phyloP scores from a whole-genome alignment of 2,113 vertebrate species.

The Menidia beryllina region DNA sequence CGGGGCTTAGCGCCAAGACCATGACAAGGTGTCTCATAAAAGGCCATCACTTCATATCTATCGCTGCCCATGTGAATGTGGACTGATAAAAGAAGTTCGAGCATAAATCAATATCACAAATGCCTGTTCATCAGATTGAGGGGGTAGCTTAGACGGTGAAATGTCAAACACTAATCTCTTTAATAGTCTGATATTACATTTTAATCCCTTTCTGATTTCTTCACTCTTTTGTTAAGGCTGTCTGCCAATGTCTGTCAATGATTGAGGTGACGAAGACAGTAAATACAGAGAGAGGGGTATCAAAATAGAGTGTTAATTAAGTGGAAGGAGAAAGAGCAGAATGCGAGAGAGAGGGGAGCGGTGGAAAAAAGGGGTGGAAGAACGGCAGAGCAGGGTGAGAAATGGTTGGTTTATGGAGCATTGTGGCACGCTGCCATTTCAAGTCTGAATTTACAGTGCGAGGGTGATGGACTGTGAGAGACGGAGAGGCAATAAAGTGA shows the following conservation, averaged over 20 bases:
- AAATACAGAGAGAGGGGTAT: conserved; percentile 50
- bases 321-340: conserved; percentile 13
- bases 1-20: conserved; percentile 43
- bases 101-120: conserved; percentile 73
- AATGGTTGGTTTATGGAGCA: conserved; percentile 59
- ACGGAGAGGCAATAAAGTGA: conserved; percentile 72
- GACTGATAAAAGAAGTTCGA: conserved; percentile 34
- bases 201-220: conserved; percentile 79
- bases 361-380: neutral
- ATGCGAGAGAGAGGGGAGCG: neutral
- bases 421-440: conserved; percentile 54
- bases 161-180: conserved; percentile 82
- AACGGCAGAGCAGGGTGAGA: conserved; percentile 23
- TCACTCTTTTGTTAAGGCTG: conserved; percentile 53
- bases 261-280: conserved; percentile 20
- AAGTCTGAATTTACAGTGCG: conserved; percentile 65
- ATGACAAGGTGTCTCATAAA: conserved; percentile 64
- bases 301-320: conserved; percentile 47
- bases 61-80: conserved; percentile 34
- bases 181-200: conserved; percentile 82
- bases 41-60: conserved; percentile 61
- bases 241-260: conserved; percentile 53
- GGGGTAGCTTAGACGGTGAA: conserved; percentile 58
- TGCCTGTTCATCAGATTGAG: conserved; percentile 70
- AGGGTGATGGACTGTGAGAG: conserved; percentile 62